These are phyloP conservation scores for Lasiurus borealis DNA, from an alignment of 2,113 vertebrate species.

Conservation along the genomic window DNA sequence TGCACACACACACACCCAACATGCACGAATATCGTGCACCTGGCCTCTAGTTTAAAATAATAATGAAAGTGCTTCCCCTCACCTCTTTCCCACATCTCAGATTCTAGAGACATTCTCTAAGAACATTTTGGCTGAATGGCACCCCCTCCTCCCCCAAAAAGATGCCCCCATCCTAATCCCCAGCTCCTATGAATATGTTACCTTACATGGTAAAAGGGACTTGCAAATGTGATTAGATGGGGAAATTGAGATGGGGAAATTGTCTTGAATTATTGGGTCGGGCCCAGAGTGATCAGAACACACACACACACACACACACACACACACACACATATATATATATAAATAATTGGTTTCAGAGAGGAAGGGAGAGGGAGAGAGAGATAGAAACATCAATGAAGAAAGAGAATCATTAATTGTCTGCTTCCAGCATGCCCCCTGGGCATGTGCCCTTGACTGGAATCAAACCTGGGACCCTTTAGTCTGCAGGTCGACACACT, in stretches of 20 bases:
- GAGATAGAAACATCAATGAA: too few relatives aligned
- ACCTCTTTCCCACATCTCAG: not conserved
- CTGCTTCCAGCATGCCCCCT: too few relatives aligned
- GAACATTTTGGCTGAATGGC: not conserved
- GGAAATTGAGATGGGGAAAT: not conserved
- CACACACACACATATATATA: too few relatives aligned
- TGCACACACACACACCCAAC: too few relatives aligned
- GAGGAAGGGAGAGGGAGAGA: too few relatives aligned
- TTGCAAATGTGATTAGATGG: not conserved
- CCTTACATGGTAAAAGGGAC: not conserved
- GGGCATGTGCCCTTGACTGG: too few relatives aligned
- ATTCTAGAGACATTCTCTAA: not conserved
- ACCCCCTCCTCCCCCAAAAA: fast-evolving
- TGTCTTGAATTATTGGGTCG: not conserved
- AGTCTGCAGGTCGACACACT: too few relatives aligned
- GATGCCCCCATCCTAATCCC: not conserved
- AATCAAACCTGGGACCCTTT: too few relatives aligned
- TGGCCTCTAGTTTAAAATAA: not conserved
- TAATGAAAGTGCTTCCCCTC: not conserved
- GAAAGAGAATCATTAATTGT: too few relatives aligned
- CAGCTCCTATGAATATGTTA: not conserved
- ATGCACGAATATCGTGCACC: too few relatives aligned
- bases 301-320: too few relatives aligned
- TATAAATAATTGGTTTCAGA: too few relatives aligned
- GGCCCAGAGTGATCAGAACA: not conserved